Evolutionary conservation across 2,888 invertebrate genomes (phyloP), one percentile per base, ranked within the genome.

Genomic region (Meiosimyza platycephala): DNA sequence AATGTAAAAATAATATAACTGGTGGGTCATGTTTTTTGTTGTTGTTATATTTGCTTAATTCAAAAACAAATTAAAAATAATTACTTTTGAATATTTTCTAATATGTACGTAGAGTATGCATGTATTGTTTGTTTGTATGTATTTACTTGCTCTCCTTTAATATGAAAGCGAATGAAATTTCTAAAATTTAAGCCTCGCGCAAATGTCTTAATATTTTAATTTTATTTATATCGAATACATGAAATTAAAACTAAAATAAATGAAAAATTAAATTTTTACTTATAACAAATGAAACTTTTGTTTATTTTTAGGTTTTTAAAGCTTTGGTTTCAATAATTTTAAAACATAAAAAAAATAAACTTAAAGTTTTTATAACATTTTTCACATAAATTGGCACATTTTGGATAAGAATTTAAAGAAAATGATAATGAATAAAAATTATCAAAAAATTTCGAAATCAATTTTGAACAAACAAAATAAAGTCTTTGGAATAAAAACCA

Each of bases 311-410:
- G 40, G 54, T 63, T 72, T 76, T 78, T 78, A 77, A 76, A 77
- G 77, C 77, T 77, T 77, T 78, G 76, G 76, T 76, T 77, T 77
- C 77, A 76, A 76, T 75, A 70, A 68, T 76, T 71, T 72, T 74
- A 33, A 33, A 67, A 66, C 47, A 40, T 9, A 40, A 40, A 9
- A 40, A 52, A 69, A 67, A n/a, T n/a, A 54, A 70, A 62, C 47
- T 47, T 47, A 70, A 60, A 69, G 33, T 52, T 66, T 64, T 71
- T 60, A 28, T 15, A 57, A 57, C 6, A 12, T 28, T 28, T 18
- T 18, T 57, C 28, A 12, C 13, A 11, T 15, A 68, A 72, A 75
- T 75, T 75, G 75, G 75, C 75, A 75, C 75, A 72, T 74, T 72
- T 72, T 69, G 65, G 59, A 40, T 73, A 15, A 33, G 51, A 64